These are phyloP conservation scores for Diachrysia chrysitis DNA, from an alignment of 2,888 invertebrate species.

Conservation along the genomic window DNA sequence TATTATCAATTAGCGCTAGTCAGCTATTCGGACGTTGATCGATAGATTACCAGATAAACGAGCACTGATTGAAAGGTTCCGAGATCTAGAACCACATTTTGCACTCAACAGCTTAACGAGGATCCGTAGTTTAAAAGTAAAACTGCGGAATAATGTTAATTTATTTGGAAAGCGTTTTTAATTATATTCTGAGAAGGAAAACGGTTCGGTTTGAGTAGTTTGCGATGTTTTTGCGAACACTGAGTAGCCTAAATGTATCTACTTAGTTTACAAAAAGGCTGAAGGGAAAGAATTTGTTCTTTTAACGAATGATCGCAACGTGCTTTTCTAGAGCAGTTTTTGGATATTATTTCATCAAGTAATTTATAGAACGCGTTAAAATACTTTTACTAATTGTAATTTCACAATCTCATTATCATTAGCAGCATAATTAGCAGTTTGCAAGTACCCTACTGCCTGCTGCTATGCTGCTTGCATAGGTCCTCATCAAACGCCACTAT, in stretches of 20 bases:
- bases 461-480: too few relatives aligned
- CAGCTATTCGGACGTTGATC: conserved; percentile 56
- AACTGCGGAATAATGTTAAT: conserved; percentile 31
- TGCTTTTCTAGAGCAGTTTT: background rate
- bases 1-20: conserved; percentile 57
- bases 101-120: conserved; percentile 56
- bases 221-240: background rate
- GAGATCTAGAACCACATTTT: conserved; percentile 58
- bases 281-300: background rate
- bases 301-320: background rate
- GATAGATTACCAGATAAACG: conserved; percentile 58
- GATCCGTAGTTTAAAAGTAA: conserved; percentile 45
- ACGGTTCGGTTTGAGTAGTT: background rate
- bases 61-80: conserved; percentile 60
- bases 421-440: too few relatives aligned
- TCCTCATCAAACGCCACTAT: too few relatives aligned
- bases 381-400: too few relatives aligned
- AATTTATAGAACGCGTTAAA: too few relatives aligned
- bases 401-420: too few relatives aligned
- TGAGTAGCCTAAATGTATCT: conserved; percentile 3
- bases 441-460: too few relatives aligned
- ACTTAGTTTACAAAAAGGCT: background rate
- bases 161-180: conserved; percentile 36
- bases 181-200: conserved; percentile 26
- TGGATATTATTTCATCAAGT: background rate